phyloP scores from a whole-genome alignment of 2,113 vertebrate genomes.

The Coptodon rendalli region DNA sequence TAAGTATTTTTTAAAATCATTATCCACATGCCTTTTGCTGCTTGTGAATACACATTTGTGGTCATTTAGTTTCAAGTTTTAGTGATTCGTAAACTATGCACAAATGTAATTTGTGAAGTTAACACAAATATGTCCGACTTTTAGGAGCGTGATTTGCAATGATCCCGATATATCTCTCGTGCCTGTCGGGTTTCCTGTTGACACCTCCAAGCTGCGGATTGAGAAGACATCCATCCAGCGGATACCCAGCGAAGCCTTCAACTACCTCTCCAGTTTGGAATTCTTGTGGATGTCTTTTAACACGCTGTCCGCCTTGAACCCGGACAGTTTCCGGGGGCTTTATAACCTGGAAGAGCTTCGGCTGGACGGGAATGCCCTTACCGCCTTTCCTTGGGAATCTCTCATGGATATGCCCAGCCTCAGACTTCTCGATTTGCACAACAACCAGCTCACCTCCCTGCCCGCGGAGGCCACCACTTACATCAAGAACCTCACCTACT shows the following conservation, averaged over 20 bases:
- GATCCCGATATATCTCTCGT: constrained; percentile 89
- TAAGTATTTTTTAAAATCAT: not conserved
- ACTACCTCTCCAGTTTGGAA: constrained; percentile 81
- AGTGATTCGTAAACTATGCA: not conserved
- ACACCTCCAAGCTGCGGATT: constrained; percentile 86
- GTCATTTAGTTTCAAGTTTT: not conserved
- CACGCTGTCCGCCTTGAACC: constrained; percentile 75
- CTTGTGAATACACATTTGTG: not conserved
- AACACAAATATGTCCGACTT: not conserved
- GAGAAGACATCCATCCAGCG: constrained; percentile 88
- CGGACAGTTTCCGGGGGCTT: constrained; percentile 81
- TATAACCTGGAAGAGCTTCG: constrained; percentile 84
- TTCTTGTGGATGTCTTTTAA: constrained; percentile 98
- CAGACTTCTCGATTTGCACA: constrained; percentile 90
- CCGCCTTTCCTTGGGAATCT: constrained; percentile 89
- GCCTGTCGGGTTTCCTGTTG: constrained; percentile 82
- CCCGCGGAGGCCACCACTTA: constrained; percentile 80
- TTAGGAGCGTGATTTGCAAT: constrained; percentile 90
- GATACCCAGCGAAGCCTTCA: constrained; percentile 85
- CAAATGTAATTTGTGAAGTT: not conserved
- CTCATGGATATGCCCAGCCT: constrained; percentile 83
- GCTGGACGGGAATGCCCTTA: constrained; percentile 84
- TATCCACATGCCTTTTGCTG: not conserved
- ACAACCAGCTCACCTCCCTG: constrained; percentile 82
- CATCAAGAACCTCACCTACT: constrained; percentile 86